Base-by-base conservation (phyloP, 2,113 vertebrate genomes). In the Condylura cristata region DNA sequence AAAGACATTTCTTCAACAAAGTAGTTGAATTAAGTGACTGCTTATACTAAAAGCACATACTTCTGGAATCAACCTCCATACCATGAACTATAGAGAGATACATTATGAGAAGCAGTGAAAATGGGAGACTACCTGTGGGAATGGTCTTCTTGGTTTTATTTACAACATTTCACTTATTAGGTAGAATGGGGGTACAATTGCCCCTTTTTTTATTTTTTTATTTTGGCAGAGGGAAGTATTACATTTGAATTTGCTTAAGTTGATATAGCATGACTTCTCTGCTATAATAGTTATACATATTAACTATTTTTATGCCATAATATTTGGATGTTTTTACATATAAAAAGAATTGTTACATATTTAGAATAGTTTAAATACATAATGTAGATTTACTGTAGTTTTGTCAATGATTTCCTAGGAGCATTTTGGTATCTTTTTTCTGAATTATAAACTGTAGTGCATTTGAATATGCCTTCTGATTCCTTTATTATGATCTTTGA, bases 1-100 rank as follows among this genome's bases (percentile, higher is more conserved):
- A 80, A 88, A 83, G 44, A 72, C 86, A 37, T 96, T 85, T 84
- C 51, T 91, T 93, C 22, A 85, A 22, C n/a, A 61, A 89, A 89
- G 26, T 85, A 66, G 41, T 88, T 96, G 74, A 22, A 17, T 80
- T 94, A 86, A 79, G 70, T 79, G 58, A 79, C 39, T 58, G 68
- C 28, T 88, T 76, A 0, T 83, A 78, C 51, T 92, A 48, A 92
- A 90, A 89, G 78, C 74, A 88, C 20, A 16, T 51, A 86, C 51
- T 34, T 70, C 41, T 96, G 66, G 60, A 91, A 76, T 87, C 34
- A 81, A 2, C 51, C 48, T 68, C 28, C 68, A 18, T n/a, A n/a
- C 53, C 72, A 60, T 90, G 58, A 92, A 41, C 34, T 82, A 46
- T 1, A 63, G 44, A 63, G 84, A 65, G 60, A 34, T 44, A 60